Conservation (phyloP, 2,113 vertebrate genomes). For the Salvelinus sp. region DNA sequence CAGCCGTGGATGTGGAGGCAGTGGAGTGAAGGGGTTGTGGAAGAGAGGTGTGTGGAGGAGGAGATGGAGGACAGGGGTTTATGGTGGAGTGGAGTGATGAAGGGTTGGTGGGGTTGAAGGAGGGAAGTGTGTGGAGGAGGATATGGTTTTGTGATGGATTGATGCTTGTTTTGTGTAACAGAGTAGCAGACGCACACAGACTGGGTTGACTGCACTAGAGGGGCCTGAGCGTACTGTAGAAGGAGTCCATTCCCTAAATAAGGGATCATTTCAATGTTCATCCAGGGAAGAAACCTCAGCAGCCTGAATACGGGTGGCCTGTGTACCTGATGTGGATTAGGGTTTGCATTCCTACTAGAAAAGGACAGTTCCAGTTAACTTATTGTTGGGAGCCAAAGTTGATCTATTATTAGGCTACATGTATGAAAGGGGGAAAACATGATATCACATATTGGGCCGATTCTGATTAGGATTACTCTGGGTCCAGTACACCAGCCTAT, state of each 20-base stretch:
- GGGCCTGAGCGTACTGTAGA: slow-evolving; percentile 22
- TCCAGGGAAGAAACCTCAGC: slow-evolving; percentile 2
- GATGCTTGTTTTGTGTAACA: background rate
- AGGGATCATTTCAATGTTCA: slow-evolving; percentile 11
- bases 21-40: slow-evolving; percentile 49
- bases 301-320: slow-evolving; percentile 8
- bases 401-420: background rate
- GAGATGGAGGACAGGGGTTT: slow-evolving; percentile 18
- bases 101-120: slow-evolving; percentile 3
- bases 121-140: slow-evolving; percentile 9
- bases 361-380: background rate
- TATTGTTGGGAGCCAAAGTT: background rate
- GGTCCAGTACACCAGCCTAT: too few relatives aligned
- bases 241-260: slow-evolving; percentile 6
- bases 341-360: background rate
- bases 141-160: slow-evolving; percentile 9
- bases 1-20: slow-evolving; percentile 72
- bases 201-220: slow-evolving; percentile 32
- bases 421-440: background rate
- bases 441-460: background rate
- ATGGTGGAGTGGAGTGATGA: background rate
- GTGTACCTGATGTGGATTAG: background rate
- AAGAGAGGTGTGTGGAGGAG: background rate
- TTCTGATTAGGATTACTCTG: background rate
- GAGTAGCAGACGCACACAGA: slow-evolving; percentile 11